Base-by-base conservation (phyloP, 1,140 invertebrate genomes). In the Hyles euphorbiae region DNA sequence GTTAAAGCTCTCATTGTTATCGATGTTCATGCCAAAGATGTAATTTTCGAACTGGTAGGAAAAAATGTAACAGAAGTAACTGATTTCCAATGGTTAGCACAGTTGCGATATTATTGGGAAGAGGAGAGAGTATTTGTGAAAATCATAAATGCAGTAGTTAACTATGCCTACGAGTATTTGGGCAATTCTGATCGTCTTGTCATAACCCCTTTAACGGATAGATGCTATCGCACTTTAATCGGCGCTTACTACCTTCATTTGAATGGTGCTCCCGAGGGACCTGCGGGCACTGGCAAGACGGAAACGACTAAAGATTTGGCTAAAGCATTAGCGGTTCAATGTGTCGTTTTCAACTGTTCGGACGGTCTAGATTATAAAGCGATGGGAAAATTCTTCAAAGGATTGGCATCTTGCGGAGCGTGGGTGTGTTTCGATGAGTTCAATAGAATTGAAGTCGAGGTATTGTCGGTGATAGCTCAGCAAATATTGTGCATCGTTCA, bases 391-490 rank as follows among this genome's bases (percentile, higher is more conserved):
- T 96, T 95, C 86, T 96, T 96, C 72, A 96, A 88, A 56, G 96
- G 96, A 0, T 83, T 97, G 66, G 96, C 95, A 1, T 95, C 96
- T 53, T 96, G 94, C 49, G 96, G 96, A 5, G 95, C 96, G n/a
- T 97, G 96, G 96, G 96, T 95, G 69, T 98, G 96, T 76, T 97
- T 98, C 81, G 96, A 98, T 76, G 96, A 98, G 84, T 97, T 98
- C 78, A 98, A 98, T 87, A 90, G 96, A 12, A 97, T 97, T 56
- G 95, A 97, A 70, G 95, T 98, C 63, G 96, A 97, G 89, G 96
- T 98, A 6, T 88, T 97, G 50, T 97, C 96, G 22, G 96, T 98
- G 5, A 96, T 97, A 63, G 96, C 95, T 12, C 95, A 96, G 75
- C 95, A 96, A 83, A 96, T 96, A 61, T 78, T 96, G 10, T 94